Percentiles rank a stretch among this genome's conserved stretches.
These are phyloP conservation scores for Conomelus anceps DNA, from an alignment of 2,888 invertebrate species.

Conservation along the genomic window DNA sequence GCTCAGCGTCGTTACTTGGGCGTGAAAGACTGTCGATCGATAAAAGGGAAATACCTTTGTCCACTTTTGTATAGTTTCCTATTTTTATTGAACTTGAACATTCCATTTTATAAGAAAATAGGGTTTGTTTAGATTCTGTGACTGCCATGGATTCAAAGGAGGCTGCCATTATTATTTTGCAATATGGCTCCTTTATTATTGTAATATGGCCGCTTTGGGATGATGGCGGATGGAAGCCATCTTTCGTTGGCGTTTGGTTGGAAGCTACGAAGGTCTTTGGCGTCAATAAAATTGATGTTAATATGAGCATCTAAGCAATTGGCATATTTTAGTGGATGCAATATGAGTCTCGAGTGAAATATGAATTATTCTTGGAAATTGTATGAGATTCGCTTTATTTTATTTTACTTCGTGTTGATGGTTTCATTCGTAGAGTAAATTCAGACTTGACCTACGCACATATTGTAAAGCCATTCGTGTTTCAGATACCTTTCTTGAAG, in stretches of 20 bases:
- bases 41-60: slow-evolving; percentile 29
- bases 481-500: too few relatives aligned
- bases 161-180: slow-evolving; percentile 53
- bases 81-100: slow-evolving; percentile 12
- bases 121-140: slow-evolving; percentile 47
- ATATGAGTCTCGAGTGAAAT: too few relatives aligned
- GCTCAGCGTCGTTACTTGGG: background rate
- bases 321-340: too few relatives aligned
- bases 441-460: too few relatives aligned
- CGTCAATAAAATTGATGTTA: too few relatives aligned
- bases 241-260: slow-evolving; percentile 8
- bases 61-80: slow-evolving; percentile 7
- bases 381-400: too few relatives aligned
- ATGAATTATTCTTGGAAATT: too few relatives aligned
- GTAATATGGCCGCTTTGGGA: slow-evolving; percentile 51
- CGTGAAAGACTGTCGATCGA: slow-evolving; percentile 33
- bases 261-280: background rate
- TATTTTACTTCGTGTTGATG: too few relatives aligned
- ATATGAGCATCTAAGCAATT: too few relatives aligned
- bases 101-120: background rate
- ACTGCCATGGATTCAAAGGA: slow-evolving; percentile 52
- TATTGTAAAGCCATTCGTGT: too few relatives aligned
- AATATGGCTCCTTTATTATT: slow-evolving; percentile 57
- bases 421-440: too few relatives aligned
- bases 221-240: slow-evolving; percentile 43